Percentiles rank a stretch among this genome's conserved stretches.
These are phyloP conservation scores for Dryobotodes eremita DNA, from an alignment of 2,888 invertebrate species.

Conservation along the genomic window DNA sequence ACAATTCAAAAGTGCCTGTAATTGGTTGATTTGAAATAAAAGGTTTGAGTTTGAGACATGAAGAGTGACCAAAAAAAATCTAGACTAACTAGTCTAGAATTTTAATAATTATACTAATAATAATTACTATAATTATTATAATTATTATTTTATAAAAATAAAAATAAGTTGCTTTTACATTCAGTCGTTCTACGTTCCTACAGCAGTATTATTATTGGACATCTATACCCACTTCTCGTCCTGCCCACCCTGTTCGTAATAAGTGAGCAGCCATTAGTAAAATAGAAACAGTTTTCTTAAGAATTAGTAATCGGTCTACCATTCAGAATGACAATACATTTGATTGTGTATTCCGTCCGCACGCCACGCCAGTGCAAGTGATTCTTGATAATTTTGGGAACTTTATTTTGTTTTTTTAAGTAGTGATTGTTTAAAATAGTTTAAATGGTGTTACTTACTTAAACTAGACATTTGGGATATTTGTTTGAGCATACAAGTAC, in stretches of 20 bases:
- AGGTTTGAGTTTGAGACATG: too few relatives aligned
- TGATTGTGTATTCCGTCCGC: constrained; percentile 40
- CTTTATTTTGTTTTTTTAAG: constrained; percentile 34
- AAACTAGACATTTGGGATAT: constrained; percentile 1
- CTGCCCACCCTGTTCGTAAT: constrained; percentile 39
- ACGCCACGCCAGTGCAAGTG: constrained; percentile 6
- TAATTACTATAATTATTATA: too few relatives aligned
- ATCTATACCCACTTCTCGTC: constrained; percentile 18
- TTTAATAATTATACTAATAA: too few relatives aligned
- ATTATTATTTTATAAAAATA: too few relatives aligned
- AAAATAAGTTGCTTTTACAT: too few relatives aligned
- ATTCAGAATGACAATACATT: constrained; percentile 42
- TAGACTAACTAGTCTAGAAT: too few relatives aligned
- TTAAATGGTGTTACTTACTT: not conserved
- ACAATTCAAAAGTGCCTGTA: too few relatives aligned
- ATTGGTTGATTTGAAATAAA: too few relatives aligned
- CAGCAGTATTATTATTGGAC: not conserved
- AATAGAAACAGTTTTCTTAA: constrained; percentile 58
- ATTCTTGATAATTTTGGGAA: constrained; percentile 58
- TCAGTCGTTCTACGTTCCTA: too few relatives aligned
- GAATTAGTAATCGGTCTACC: constrained; percentile 47
- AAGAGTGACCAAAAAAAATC: too few relatives aligned
- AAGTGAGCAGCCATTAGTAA: constrained; percentile 49
- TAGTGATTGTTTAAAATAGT: constrained; percentile 24
- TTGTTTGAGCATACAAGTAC: not conserved